Percentiles rank a stretch among this genome's conserved stretches.
These are phyloP conservation scores for Tetraneura akinire DNA, from an alignment of 1,140 invertebrate species.

Conservation along the genomic window DNA sequence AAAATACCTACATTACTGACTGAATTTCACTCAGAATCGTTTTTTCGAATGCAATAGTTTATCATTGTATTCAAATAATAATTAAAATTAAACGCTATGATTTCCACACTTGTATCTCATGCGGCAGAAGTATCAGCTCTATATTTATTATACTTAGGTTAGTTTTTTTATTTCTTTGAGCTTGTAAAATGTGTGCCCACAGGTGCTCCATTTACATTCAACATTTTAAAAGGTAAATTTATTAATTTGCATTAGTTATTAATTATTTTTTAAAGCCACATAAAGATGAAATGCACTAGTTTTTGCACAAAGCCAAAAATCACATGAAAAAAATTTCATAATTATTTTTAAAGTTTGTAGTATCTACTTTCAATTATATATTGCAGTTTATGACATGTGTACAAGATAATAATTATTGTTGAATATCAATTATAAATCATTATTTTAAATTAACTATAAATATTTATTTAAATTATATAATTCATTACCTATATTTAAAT, in stretches of 20 bases:
- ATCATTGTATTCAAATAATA: too few species aligned
- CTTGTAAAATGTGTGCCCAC: conserved; percentile 42
- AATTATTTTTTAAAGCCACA: conserved; percentile 3
- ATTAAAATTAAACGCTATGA: too few species aligned
- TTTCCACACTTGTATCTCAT: too few species aligned
- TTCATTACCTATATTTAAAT: too few species aligned
- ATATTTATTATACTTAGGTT: conserved; percentile 32
- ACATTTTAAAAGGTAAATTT: conserved; percentile 50
- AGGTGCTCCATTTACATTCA: conserved; percentile 49
- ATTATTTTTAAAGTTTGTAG: conserved; percentile 14
- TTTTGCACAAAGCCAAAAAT: conserved; percentile 40
- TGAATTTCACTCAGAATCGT: too few species aligned
- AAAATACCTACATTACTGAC: too few species aligned
- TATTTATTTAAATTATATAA: too few species aligned
- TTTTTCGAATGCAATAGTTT: too few species aligned
- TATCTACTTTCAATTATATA: background rate
- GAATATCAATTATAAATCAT: background rate
- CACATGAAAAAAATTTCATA: conserved; percentile 12
- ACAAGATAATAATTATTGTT: conserved; percentile 18
- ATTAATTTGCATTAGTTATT: background rate
- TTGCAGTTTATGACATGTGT: background rate
- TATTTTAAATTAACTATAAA: background rate
- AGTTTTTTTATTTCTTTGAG: conserved; percentile 48
- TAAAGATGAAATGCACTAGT: conserved; percentile 28
- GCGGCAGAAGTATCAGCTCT: too few species aligned